Conservation (phyloP, 1,140 invertebrate species). For the Hylaeus anthracinus region DNA sequence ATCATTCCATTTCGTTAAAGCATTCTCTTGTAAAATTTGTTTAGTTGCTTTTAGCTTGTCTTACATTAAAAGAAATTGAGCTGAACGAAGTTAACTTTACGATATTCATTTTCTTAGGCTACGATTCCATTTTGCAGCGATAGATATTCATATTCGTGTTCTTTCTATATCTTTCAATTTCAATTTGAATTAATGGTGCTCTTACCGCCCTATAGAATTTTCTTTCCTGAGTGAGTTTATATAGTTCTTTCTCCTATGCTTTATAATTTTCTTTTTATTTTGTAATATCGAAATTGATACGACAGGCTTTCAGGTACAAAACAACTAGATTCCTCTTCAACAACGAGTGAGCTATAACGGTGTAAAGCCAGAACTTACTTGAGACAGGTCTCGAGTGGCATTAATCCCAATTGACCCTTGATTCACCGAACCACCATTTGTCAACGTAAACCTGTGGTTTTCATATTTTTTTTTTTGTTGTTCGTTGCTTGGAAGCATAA, state of each 20-base stretch:
- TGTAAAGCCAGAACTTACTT: slow-evolving; percentile 55
- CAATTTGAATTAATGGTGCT: slow-evolving; percentile 34
- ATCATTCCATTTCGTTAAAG: slow-evolving; percentile 7
- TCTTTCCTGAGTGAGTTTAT: slow-evolving; percentile 72
- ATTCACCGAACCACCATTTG: slow-evolving; percentile 30
- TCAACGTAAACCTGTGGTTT: slow-evolving; percentile 21
- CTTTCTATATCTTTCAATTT: slow-evolving; percentile 21
- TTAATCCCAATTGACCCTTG: slow-evolving; percentile 41
- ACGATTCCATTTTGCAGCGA: slow-evolving; percentile 26
- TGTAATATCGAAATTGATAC: slow-evolving; percentile 67
- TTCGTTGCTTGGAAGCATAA: slow-evolving; percentile 69
- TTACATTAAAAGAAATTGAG: slow-evolving; percentile 25
- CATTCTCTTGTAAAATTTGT: not conserved
- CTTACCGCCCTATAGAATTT: slow-evolving; percentile 53
- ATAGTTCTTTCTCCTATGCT: slow-evolving; percentile 44
- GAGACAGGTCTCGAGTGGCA: slow-evolving; percentile 14
- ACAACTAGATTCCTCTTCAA: slow-evolving; percentile 63
- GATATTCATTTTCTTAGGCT: slow-evolving; percentile 32
- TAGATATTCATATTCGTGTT: slow-evolving; percentile 31
- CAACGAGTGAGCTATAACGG: slow-evolving; percentile 54
- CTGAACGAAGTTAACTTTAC: slow-evolving; percentile 23
- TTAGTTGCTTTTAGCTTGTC: not conserved
- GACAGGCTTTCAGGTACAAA: slow-evolving; percentile 74
- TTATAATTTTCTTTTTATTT: slow-evolving; percentile 37
- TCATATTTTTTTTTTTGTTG: slow-evolving; percentile 12